phyloP scores from a whole-genome alignment of 2,888 invertebrate genomes.

The Pilophorus perplexus region DNA sequence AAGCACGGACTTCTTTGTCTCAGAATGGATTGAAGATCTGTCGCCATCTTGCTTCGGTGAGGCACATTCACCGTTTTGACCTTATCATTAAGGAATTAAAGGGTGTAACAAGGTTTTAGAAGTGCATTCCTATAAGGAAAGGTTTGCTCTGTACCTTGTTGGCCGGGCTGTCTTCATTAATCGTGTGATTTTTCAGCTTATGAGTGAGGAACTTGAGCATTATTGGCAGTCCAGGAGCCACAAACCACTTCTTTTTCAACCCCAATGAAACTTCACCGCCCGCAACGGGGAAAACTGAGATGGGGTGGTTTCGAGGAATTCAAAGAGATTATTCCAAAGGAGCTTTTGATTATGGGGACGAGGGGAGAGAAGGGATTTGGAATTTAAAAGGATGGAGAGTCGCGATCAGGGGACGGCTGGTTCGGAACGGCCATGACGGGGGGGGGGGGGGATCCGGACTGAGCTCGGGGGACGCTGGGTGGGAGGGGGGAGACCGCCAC shows the following conservation, averaged over 20 bases:
- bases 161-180: conserved; percentile 65
- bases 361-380: too few species aligned
- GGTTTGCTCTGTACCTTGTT: conserved; percentile 40
- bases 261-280: neutral
- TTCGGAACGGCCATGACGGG: conserved; percentile 13
- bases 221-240: conserved; percentile 54
- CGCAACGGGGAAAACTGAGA: neutral
- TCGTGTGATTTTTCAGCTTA: conserved; percentile 80
- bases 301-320: conserved; percentile 2
- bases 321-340: neutral
- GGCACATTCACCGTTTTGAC: conserved; percentile 28
- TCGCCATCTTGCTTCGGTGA: conserved; percentile 59
- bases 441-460: conserved; percentile 15
- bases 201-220: conserved; percentile 84
- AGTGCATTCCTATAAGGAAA: too few species aligned
- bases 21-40: conserved; percentile 52
- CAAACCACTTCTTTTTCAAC: neutral
- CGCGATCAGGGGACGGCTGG: conserved; percentile 1
- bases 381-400: neutral
- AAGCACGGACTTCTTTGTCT: conserved; percentile 68
- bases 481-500: neutral
- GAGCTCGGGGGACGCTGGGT: neutral
- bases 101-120: conserved; percentile 24
- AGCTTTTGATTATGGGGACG: neutral
- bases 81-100: neutral